Conservation (phyloP, 1,140 invertebrate species). For the Apocrypta bakeri region DNA sequence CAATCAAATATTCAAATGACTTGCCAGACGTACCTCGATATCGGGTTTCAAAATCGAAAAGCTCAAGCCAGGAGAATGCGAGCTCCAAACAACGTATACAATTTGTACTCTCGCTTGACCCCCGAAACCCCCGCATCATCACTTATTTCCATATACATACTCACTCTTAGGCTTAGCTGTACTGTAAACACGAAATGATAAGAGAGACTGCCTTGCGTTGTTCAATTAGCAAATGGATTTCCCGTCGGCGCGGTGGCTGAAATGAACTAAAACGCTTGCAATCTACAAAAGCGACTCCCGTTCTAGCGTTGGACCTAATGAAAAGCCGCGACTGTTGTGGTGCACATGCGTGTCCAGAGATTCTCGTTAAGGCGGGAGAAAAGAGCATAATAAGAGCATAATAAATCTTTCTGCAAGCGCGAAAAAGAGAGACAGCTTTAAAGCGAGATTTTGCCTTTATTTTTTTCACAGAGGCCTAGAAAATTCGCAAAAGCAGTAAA, state of each 20-base stretch:
- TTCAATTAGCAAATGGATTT: slow-evolving; percentile 35
- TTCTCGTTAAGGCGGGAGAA: slow-evolving; percentile 16
- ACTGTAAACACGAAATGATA: background rate
- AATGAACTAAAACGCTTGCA: slow-evolving; percentile 17
- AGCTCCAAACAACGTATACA: too few relatives aligned
- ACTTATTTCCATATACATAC: too few relatives aligned
- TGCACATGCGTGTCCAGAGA: slow-evolving; percentile 10
- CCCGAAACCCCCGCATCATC: background rate
- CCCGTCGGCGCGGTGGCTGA: background rate
- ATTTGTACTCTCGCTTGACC: too few relatives aligned
- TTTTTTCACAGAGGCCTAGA: background rate
- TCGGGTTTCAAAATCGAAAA: too few relatives aligned
- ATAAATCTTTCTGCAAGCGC: background rate
- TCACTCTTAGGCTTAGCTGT: too few relatives aligned
- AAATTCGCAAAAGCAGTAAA: background rate
- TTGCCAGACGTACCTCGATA: too few relatives aligned
- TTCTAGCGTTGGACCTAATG: background rate
- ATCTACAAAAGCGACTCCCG: slow-evolving; percentile 23
- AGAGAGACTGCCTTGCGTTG: background rate
- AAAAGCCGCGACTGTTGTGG: background rate
- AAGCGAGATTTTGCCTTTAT: background rate
- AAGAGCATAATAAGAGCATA: background rate
- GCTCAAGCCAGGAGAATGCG: too few relatives aligned
- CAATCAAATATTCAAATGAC: too few relatives aligned
- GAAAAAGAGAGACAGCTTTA: background rate